Evolutionary conservation across 53 echinoderm and acorn worm species (phyloP).

Genomic region (Holothuria scabra): DNA sequence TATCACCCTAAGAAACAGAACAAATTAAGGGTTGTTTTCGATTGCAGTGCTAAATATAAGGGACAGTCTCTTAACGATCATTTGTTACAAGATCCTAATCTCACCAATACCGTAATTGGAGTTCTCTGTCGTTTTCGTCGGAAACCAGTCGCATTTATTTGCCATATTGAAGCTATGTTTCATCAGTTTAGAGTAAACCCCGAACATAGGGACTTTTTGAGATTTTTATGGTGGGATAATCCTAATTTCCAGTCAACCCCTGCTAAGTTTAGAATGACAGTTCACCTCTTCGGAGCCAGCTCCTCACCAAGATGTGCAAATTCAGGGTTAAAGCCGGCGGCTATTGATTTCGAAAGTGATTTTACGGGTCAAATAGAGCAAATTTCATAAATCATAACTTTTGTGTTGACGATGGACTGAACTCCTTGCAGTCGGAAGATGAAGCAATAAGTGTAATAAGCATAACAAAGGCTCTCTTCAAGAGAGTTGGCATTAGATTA

Average conservation of each 20-base stretch:
- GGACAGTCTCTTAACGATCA: slow-evolving; percentile 9
- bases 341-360: neutral
- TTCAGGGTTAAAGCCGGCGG: slow-evolving; percentile 50
- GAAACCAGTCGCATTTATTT: slow-evolving; percentile 17
- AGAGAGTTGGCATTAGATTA: slow-evolving; percentile 54
- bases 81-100: neutral
- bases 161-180: slow-evolving; percentile 42
- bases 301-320: slow-evolving; percentile 67
- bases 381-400: slow-evolving; percentile 51
- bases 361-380: slow-evolving; percentile 25
- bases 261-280: slow-evolving; percentile 52
- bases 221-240: slow-evolving; percentile 3
- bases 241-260: neutral
- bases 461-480: slow-evolving; percentile 21
- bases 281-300: slow-evolving; percentile 60
- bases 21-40: slow-evolving; percentile 18
- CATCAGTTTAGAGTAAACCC: slow-evolving; percentile 40
- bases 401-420: slow-evolving; percentile 74
- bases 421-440: slow-evolving; percentile 46
- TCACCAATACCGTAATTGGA: slow-evolving; percentile 26
- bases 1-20: slow-evolving; percentile 21
- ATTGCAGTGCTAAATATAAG: slow-evolving; percentile 25
- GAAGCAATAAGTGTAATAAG: slow-evolving; percentile 59
- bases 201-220: slow-evolving; percentile 4
- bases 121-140: slow-evolving; percentile 5